phyloP scores from a whole-genome alignment of 2,113 vertebrate genomes.

The Cariama cristata region DNA sequence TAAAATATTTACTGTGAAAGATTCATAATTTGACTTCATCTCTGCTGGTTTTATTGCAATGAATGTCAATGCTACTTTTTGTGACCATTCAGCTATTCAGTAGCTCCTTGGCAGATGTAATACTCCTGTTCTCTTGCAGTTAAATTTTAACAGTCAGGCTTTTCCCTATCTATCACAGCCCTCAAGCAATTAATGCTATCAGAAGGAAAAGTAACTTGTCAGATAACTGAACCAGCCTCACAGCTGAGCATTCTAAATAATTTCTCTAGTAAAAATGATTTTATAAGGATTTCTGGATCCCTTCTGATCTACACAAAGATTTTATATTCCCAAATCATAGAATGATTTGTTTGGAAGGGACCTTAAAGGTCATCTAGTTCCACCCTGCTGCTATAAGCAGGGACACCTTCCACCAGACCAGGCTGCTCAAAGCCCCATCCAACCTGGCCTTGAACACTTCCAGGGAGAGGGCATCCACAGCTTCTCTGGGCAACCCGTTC shows the following conservation, averaged over 20 bases:
- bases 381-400: too few relatives aligned
- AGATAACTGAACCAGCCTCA: background rate
- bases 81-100: constrained; percentile 6
- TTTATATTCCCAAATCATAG: background rate
- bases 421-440: too few relatives aligned
- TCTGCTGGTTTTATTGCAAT: constrained; percentile 5
- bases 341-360: too few relatives aligned
- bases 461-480: too few relatives aligned
- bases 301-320: background rate
- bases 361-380: too few relatives aligned
- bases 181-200: background rate
- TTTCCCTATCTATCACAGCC: background rate
- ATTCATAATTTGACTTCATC: constrained; percentile 24
- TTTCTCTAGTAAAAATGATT: background rate
- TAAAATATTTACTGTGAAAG: constrained; percentile 34
- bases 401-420: too few relatives aligned
- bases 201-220: background rate
- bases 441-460: too few relatives aligned
- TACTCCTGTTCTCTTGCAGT: background rate
- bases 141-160: constrained; percentile 1
- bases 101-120: constrained; percentile 9
- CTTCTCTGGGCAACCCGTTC: too few relatives aligned
- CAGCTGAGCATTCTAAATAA: background rate
- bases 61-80: background rate
- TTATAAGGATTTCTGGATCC: background rate